These are phyloP conservation scores for Dufourea novaeangliae DNA, from an alignment of 1,140 invertebrate genomes.

Conservation along the genomic window DNA sequence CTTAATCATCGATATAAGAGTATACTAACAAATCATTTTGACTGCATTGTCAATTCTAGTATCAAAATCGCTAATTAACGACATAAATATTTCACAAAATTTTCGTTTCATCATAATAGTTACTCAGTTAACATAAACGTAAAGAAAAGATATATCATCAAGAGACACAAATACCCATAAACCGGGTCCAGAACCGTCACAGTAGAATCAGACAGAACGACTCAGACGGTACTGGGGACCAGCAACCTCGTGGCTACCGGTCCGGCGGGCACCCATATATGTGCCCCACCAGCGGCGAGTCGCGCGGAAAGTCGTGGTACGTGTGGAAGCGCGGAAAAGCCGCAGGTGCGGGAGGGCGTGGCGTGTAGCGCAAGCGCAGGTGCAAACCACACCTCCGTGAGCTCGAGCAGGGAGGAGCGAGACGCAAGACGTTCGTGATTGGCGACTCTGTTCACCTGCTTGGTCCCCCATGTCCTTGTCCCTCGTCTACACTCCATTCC, in stretches of 20 bases:
- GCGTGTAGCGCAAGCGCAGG: constrained; percentile 71
- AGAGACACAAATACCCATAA: not conserved
- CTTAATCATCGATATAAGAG: too few relatives aligned
- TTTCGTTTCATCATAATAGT: too few relatives aligned
- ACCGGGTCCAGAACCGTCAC: not conserved
- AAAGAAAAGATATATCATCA: too few relatives aligned
- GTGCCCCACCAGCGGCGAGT: constrained; percentile 33
- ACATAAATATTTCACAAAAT: too few relatives aligned
- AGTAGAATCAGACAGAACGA: constrained; percentile 31
- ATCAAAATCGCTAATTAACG: too few relatives aligned
- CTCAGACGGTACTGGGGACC: constrained; percentile 21
- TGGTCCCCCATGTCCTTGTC: constrained; percentile 55
- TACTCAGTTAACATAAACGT: too few relatives aligned
- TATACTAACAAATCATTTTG: too few relatives aligned
- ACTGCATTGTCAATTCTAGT: too few relatives aligned
- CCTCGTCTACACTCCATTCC: constrained; percentile 45
- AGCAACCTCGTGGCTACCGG: constrained; percentile 28
- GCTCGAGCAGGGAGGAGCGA: constrained; percentile 74
- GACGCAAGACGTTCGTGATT: constrained; percentile 73
- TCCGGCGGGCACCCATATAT: not conserved
- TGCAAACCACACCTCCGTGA: constrained; percentile 75
- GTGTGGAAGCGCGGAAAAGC: constrained; percentile 64
- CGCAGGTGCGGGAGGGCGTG: constrained; percentile 63
- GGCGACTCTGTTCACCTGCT: constrained; percentile 74
- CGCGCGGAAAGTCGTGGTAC: constrained; percentile 58